These are phyloP conservation scores for Beris morrisii DNA, from an alignment of 2,888 invertebrate genomes.

Conservation along the genomic window DNA sequence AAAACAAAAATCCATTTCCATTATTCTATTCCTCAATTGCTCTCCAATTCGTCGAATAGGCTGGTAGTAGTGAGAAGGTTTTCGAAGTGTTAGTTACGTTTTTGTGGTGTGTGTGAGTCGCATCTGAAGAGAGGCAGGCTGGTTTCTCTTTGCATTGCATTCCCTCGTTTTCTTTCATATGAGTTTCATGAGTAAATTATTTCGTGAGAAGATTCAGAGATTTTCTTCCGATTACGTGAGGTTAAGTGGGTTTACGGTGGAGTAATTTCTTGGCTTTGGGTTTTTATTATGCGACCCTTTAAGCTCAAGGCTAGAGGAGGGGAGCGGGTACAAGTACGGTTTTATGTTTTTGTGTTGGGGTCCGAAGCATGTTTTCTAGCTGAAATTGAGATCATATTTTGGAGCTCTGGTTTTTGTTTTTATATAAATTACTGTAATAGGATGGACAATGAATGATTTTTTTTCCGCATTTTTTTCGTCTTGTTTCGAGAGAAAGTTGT, in stretches of 20 bases:
- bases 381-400: constrained; percentile 26
- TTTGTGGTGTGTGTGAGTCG: neutral
- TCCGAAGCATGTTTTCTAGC: constrained; percentile 5
- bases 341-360: constrained; percentile 6
- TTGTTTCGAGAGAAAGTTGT: neutral
- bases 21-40: no score
- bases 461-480: neutral
- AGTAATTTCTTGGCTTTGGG: constrained; percentile 32
- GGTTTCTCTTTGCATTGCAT: no score
- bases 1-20: no score
- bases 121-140: no score
- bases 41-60: no score
- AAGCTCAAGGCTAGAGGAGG: neutral
- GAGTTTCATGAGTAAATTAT: constrained; percentile 12
- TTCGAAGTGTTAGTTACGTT: neutral
- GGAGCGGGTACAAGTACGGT: neutral
- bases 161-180: no score
- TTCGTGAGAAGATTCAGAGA: constrained; percentile 30
- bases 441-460: constrained; percentile 15
- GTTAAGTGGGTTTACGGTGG: constrained; percentile 34
- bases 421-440: constrained; percentile 14
- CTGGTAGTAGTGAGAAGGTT: neutral
- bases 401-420: constrained; percentile 2
- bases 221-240: constrained; percentile 35
- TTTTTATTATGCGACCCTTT: constrained; percentile 26